These are phyloP conservation scores for Hippocampus comes DNA, from an alignment of 2,113 vertebrate genomes.

Conservation along the genomic window DNA sequence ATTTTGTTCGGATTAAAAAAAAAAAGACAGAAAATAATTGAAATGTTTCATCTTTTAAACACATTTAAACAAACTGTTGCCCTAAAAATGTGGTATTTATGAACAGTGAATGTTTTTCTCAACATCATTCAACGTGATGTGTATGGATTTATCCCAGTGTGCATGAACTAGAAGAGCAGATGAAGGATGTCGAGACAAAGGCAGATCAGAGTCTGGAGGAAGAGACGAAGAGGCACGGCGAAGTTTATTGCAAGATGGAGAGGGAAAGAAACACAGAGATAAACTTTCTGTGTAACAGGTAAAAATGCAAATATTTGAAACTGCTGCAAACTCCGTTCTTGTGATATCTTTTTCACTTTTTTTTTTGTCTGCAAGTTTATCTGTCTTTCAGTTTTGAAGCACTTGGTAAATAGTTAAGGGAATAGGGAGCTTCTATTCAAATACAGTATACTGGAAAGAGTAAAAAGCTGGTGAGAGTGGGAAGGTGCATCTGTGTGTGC, in stretches of 20 bases:
- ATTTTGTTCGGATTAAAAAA: not conserved
- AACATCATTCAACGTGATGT: not conserved
- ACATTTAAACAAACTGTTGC: not conserved
- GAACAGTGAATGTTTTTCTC: not conserved
- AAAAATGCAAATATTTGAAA: not conserved
- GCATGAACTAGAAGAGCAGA: constrained; percentile 92
- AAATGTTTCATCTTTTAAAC: not conserved
- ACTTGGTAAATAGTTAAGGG: too few relatives aligned
- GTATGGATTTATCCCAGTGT: constrained; percentile 72
- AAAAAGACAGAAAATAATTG: too few relatives aligned
- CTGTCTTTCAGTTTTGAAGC: too few relatives aligned
- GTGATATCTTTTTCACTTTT: too few relatives aligned
- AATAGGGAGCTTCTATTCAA: too few relatives aligned
- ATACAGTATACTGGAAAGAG: too few relatives aligned
- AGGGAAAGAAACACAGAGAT: constrained; percentile 83
- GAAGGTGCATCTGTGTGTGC: too few relatives aligned
- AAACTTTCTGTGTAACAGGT: constrained; percentile 85
- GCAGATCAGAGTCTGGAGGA: constrained; percentile 86
- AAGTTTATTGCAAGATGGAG: constrained; percentile 84
- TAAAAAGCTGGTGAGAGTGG: too few relatives aligned
- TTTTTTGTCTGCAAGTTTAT: too few relatives aligned
- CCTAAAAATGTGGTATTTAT: not conserved
- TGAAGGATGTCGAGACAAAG: constrained; percentile 89
- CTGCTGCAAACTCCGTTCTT: not conserved
- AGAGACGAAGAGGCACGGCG: constrained; percentile 84